Conservation (phyloP, 2,888 invertebrate species). For the Buathra laborator region DNA sequence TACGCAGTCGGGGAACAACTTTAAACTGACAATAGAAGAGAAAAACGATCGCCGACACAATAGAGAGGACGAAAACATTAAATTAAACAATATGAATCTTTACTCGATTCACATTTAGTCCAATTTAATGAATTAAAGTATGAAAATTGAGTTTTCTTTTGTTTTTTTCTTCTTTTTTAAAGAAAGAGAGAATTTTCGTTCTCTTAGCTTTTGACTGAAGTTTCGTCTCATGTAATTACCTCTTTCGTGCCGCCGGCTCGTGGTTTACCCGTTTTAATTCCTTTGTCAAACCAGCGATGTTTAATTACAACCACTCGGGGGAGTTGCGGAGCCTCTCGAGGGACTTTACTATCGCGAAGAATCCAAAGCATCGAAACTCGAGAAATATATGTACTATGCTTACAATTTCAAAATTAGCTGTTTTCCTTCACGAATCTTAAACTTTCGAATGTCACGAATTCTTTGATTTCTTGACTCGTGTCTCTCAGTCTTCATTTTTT, state of each 20-base stretch:
- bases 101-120: not conserved
- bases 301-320: constrained; percentile 79
- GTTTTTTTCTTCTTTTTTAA: not conserved
- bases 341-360: constrained; percentile 37
- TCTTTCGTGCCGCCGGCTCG: constrained; percentile 13
- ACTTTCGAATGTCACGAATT: constrained; percentile 26
- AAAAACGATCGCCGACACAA: not conserved
- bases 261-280: constrained; percentile 25
- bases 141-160: not conserved
- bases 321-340: constrained; percentile 36
- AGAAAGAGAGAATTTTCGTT: constrained; percentile 41
- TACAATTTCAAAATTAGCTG: constrained; percentile 15
- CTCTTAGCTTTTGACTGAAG: constrained; percentile 37
- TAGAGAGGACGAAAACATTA: not conserved
- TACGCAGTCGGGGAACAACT: not conserved
- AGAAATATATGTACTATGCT: constrained; percentile 21
- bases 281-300: constrained; percentile 72
- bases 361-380: constrained; percentile 7
- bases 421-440: constrained; percentile 12
- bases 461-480: constrained; percentile 23
- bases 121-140: not conserved
- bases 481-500: constrained; percentile 1
- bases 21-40: not conserved
- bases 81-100: not conserved
- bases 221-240: constrained; percentile 27